Base-by-base conservation (phyloP, 1,140 invertebrate species). In the Drosophila obscura region DNA sequence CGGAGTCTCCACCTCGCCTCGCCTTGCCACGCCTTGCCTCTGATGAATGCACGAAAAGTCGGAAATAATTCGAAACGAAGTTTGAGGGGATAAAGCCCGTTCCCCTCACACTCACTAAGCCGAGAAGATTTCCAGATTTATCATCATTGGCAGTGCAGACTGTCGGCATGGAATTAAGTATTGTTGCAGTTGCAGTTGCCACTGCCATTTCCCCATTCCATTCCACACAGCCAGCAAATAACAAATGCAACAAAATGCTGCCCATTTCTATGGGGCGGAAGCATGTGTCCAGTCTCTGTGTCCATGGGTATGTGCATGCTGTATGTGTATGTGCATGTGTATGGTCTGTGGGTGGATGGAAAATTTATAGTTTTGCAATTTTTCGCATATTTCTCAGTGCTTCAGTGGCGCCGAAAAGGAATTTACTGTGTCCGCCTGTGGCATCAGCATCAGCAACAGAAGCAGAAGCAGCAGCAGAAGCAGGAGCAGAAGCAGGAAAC, bases 341-440 rank as follows among this genome's bases (percentile, higher is more conserved):
- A 16, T 58, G 31, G 50, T 74, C 43, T 66, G 73, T 48, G 39
- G 35, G 62, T 45, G 68, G 69, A 63, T 63, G 56, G 52, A 49
- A 81, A 83, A 88, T 88, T 88, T 88, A 88, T 88, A 63, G 83
- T 78, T 78, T 71, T 74, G 73, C 84, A 88, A 88, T 88, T 88
- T 89, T 83, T 88, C 80, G 76, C 84, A 88, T 89, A 88, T 88
- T 88, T 88, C 77, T 75, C 83, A 83, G 88, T 78, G 72, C 74
- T 75, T 60, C 44, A 69, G 44, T 74, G 77, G 78, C 65, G 57
- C 49, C 75, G 69, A 76, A 76, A 49, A 52, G 45, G 71, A 82
- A 82, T 82, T 82, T 71, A 82, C 72, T 76, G 59, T 51, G 35
- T 60, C 6, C 9, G 9, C 22, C 35, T 39, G 35, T 39, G 11